Percentiles rank a stretch among this genome's conserved stretches.
Evolutionary conservation across 1,140 invertebrate genomes (phyloP).

Genomic region (Pogonognathellus flavescens): DNA sequence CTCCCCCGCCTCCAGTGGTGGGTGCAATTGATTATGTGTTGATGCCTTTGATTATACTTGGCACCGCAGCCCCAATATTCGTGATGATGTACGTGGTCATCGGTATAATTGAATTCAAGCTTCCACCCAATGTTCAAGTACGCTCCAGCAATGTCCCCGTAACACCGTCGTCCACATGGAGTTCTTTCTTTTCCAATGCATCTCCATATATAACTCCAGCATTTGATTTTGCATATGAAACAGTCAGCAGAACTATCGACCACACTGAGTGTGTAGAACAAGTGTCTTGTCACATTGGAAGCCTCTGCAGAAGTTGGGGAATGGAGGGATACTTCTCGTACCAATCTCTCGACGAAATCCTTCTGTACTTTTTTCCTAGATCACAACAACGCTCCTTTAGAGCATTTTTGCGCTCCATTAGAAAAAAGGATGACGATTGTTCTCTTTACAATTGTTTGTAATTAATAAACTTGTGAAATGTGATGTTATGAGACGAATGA

Average conservation of each 20-base stretch:
- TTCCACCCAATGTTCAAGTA: slow-evolving; percentile 4
- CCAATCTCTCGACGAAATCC: background rate
- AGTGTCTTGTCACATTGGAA: slow-evolving; percentile 1
- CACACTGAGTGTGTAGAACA: background rate
- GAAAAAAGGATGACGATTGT: background rate
- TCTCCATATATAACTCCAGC: background rate
- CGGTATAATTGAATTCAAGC: slow-evolving; percentile 8
- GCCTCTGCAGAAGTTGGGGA: background rate
- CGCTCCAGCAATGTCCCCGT: background rate
- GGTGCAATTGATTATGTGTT: slow-evolving; percentile 43
- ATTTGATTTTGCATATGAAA: background rate
- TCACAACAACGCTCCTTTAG: background rate
- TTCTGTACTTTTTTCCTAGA: background rate
- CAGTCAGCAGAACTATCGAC: background rate
- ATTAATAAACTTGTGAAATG: background rate
- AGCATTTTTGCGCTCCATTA: background rate
- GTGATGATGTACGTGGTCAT: slow-evolving; percentile 37
- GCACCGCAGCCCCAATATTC: slow-evolving; percentile 8
- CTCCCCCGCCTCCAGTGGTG: background rate
- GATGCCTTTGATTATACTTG: slow-evolving; percentile 15
- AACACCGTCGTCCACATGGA: background rate
- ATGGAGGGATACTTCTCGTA: background rate
- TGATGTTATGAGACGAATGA: background rate
- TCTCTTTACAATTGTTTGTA: background rate
- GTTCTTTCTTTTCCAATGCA: background rate